Conservation (phyloP, 1,140 invertebrate species). For the Conus ventricosus region DNA sequence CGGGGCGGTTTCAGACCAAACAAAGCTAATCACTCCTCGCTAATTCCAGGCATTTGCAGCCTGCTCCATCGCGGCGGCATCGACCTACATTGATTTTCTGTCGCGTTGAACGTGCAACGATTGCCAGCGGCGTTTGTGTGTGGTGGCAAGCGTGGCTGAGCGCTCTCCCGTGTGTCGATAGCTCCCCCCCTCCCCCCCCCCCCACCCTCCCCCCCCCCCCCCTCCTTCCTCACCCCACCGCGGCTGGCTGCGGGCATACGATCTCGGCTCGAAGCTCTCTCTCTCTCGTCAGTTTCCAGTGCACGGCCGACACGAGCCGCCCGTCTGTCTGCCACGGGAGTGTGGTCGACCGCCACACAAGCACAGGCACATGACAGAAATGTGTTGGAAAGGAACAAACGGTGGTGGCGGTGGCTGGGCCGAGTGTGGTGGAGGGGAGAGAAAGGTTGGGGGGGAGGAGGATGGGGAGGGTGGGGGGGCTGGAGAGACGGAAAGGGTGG, state of each 20-base stretch:
- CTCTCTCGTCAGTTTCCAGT: not conserved
- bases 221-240: not conserved
- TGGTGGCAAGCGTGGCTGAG: slow-evolving; percentile 13
- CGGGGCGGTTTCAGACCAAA: slow-evolving; percentile 30
- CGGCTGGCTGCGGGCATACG: no score
- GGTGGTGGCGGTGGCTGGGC: no score
- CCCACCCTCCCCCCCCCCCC: not conserved
- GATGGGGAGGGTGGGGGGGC: not conserved
- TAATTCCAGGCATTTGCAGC: slow-evolving; percentile 28
- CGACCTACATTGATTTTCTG: slow-evolving; percentile 34
- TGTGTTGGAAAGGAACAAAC: not conserved
- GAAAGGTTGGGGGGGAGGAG: not conserved
- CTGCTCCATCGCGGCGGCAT: slow-evolving; percentile 15
- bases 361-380: not conserved
- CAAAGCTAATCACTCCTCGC: slow-evolving; percentile 33
- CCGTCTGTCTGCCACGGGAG: not conserved
- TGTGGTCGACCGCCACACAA: not conserved
- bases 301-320: not conserved
- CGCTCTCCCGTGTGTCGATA: slow-evolving; percentile 11
- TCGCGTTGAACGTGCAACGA: slow-evolving; percentile 32
- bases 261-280: no score
- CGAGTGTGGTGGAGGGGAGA: no score
- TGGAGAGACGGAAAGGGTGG: no score
- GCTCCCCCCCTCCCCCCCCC: not conserved
- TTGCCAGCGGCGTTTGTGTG: slow-evolving; percentile 25